These are phyloP conservation scores for Drosophila gunungcola DNA, from an alignment of 1,140 invertebrate species.

Conservation along the genomic window DNA sequence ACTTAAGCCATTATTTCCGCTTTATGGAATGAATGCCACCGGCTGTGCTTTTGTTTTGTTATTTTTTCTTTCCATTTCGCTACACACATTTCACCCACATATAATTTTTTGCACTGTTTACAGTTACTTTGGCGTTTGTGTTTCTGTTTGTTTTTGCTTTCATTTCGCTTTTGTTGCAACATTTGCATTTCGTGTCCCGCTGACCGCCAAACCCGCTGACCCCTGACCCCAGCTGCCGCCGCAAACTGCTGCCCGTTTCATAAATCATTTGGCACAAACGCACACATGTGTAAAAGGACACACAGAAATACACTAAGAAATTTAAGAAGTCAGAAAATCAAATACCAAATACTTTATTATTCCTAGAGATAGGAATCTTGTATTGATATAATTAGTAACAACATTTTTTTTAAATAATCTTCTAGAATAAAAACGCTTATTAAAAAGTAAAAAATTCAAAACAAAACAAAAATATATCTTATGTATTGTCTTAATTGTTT, in stretches of 20 bases:
- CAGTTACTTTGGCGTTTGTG: constrained; percentile 19
- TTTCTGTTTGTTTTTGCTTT: constrained; percentile 26
- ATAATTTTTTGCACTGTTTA: constrained; percentile 20
- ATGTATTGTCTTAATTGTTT: too few species aligned
- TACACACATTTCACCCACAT: not conserved
- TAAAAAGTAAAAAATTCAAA: too few species aligned
- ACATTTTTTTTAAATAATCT: too few species aligned
- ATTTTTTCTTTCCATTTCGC: constrained; percentile 6
- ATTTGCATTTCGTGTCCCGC: constrained; percentile 42
- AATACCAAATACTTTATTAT: too few species aligned
- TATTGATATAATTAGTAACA: too few species aligned
- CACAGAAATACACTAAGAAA: constrained; percentile 2
- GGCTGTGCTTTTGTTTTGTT: constrained; percentile 25
- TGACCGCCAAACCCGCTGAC: constrained; percentile 24
- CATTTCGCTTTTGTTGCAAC: constrained; percentile 37
- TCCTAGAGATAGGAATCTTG: too few species aligned
- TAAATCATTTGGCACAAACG: constrained; percentile 66
- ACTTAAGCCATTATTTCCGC: constrained; percentile 74
- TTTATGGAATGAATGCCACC: constrained; percentile 48
- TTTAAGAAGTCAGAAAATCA: too few species aligned
- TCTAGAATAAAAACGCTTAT: too few species aligned
- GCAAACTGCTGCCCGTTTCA: constrained; percentile 59
- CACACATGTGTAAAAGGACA: constrained; percentile 6
- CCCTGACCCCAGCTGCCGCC: constrained; percentile 27
- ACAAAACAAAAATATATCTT: too few species aligned